phyloP scores from a whole-genome alignment of 2,113 vertebrate species.

The Paraplagusia blochii region DNA sequence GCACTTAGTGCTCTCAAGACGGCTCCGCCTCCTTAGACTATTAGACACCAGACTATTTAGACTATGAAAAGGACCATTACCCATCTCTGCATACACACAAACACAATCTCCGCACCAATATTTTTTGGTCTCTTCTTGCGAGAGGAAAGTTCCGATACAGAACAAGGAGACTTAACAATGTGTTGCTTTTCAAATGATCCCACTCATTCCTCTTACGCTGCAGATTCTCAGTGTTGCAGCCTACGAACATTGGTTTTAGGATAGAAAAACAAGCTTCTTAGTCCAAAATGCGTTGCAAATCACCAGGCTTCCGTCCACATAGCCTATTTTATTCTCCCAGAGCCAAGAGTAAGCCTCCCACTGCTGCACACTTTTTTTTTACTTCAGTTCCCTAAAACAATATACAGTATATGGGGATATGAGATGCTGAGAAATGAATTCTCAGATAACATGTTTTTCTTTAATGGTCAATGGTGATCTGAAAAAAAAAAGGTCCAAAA shows the following conservation, averaged over 20 bases:
- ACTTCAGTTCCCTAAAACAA: conserved; percentile 18
- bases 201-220: conserved; percentile 37
- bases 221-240: conserved; percentile 36
- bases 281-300: conserved; percentile 29
- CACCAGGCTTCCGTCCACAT: conserved; percentile 16
- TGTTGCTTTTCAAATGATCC: conserved; percentile 20
- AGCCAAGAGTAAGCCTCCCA: not conserved
- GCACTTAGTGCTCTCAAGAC: conserved; percentile 65
- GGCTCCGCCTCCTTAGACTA: conserved; percentile 65
- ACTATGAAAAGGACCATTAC: conserved; percentile 68
- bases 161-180: conserved; percentile 32
- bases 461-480: conserved; percentile 16
- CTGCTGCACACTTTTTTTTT: conserved; percentile 18
- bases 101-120: conserved; percentile 23
- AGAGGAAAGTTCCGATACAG: conserved; percentile 17
- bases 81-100: conserved; percentile 50
- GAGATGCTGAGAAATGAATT: conserved; percentile 25
- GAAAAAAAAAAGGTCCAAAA: conserved; percentile 18
- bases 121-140: conserved; percentile 32
- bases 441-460: conserved; percentile 5
- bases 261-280: conserved; percentile 27
- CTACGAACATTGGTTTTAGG: conserved; percentile 36
- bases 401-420: conserved; percentile 16
- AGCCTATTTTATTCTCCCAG: conserved; percentile 23
- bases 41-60: conserved; percentile 45